A percentile compares a stretch with the other conserved stretches of the same genome.
Evolutionary conservation across 1,140 invertebrate species (phyloP).

Genomic region (Leucophenga varia): DNA sequence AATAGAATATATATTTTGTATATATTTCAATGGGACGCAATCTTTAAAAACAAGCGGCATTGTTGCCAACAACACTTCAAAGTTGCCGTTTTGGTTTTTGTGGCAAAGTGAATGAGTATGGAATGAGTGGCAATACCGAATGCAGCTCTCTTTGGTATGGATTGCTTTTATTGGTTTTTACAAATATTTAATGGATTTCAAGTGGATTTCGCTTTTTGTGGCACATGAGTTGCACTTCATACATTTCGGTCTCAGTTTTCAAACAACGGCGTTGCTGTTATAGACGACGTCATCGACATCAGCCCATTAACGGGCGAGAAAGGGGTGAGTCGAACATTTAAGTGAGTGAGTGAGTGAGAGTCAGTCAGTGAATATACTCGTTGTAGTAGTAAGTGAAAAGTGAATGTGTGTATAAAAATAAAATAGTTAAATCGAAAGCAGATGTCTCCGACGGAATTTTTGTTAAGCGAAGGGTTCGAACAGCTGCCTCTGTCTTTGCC

Average conservation of each 20-base stretch:
- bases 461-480: too few relatives aligned
- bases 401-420: too few relatives aligned
- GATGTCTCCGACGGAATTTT: too few relatives aligned
- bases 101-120: constrained; percentile 12
- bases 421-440: too few relatives aligned
- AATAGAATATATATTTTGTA: constrained; percentile 1
- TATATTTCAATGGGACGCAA: too few relatives aligned
- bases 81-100: constrained; percentile 44
- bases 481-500: too few relatives aligned
- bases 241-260: too few relatives aligned
- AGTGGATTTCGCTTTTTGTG: constrained; percentile 19
- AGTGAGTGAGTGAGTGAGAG: neutral
- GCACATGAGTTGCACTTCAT: too few relatives aligned
- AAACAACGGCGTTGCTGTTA: too few relatives aligned
- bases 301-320: neutral
- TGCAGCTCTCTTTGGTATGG: neutral
- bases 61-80: constrained; percentile 16
- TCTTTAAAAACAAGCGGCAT: neutral
- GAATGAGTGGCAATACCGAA: constrained; percentile 2
- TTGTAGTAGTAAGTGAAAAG: too few relatives aligned
- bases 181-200: constrained; percentile 55
- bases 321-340: neutral
- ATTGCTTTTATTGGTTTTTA: constrained; percentile 51
- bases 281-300: too few relatives aligned
- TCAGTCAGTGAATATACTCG: too few relatives aligned